Percentiles rank a stretch among this genome's conserved stretches.
Conservation (phyloP, 2,797 vertebrate species). For the Antennarius maculatus region DNA sequence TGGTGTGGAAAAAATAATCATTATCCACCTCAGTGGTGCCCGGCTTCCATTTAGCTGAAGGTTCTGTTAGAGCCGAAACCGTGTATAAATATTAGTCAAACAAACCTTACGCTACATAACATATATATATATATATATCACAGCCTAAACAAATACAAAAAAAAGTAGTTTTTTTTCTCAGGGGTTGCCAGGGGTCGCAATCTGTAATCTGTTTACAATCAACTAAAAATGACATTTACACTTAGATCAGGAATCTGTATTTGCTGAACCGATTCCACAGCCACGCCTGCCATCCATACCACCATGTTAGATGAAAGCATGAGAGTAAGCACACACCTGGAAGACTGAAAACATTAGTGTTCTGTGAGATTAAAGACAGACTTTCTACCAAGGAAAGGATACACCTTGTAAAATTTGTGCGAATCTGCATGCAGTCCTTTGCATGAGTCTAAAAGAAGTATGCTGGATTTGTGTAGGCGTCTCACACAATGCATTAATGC, state of each 20-base stretch:
- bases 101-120: no score
- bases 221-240: conserved; percentile 7
- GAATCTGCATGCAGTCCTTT: conserved; percentile 90
- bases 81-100: neutral
- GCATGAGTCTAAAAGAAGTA: conserved; percentile 91
- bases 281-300: conserved; percentile 90
- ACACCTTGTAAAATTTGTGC: conserved; percentile 88
- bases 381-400: neutral
- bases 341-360: neutral
- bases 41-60: neutral
- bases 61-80: no score
- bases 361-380: neutral
- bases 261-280: conserved; percentile 91
- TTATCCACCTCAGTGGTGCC: neutral
- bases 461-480: conserved; percentile 27
- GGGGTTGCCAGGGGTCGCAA: no score
- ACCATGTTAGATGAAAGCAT: conserved; percentile 88
- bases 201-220: neutral
- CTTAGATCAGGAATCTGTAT: conserved; percentile 60
- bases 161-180: no score
- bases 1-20: neutral
- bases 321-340: conserved; percentile 90
- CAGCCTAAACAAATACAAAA: no score
- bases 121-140: neutral
- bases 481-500: neutral